These are phyloP conservation scores for Chymomyza amoena DNA, from an alignment of 2,888 invertebrate species.

Conservation along the genomic window DNA sequence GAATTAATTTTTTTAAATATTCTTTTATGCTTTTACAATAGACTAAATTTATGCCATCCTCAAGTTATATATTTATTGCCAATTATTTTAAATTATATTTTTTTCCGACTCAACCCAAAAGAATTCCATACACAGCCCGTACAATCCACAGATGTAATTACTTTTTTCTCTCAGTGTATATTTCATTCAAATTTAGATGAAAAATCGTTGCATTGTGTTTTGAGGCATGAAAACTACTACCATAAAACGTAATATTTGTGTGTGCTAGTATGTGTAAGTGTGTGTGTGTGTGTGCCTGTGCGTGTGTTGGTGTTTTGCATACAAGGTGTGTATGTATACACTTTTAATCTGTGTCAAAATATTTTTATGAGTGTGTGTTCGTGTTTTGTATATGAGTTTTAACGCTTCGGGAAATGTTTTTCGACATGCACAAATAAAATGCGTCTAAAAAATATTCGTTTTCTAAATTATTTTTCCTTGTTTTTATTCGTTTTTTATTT, in stretches of 20 bases:
- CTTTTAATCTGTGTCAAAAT: slow-evolving; percentile 67
- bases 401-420: slow-evolving; percentile 54
- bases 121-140: too few relatives aligned
- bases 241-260: neutral
- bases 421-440: slow-evolving; percentile 44
- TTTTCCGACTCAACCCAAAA: too few relatives aligned
- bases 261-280: neutral
- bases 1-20: too few relatives aligned
- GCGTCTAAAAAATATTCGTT: slow-evolving; percentile 40
- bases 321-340: slow-evolving; percentile 11
- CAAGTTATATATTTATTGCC: too few relatives aligned
- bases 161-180: neutral
- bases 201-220: slow-evolving; percentile 50
- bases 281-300: neutral
- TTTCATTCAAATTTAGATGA: slow-evolving; percentile 67
- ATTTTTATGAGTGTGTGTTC: slow-evolving; percentile 42
- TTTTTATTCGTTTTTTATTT: slow-evolving; percentile 10
- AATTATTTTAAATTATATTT: too few relatives aligned
- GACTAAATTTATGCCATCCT: too few relatives aligned
- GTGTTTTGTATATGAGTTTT: slow-evolving; percentile 29
- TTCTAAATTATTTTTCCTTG: slow-evolving; percentile 9
- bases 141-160: too few relatives aligned
- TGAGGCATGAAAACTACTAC: slow-evolving; percentile 32
- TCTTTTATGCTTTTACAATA: too few relatives aligned
- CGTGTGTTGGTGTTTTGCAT: slow-evolving; percentile 6